These are phyloP conservation scores for Perca schrenkii DNA, from an alignment of 2,113 vertebrate genomes.

Conservation along the genomic window DNA sequence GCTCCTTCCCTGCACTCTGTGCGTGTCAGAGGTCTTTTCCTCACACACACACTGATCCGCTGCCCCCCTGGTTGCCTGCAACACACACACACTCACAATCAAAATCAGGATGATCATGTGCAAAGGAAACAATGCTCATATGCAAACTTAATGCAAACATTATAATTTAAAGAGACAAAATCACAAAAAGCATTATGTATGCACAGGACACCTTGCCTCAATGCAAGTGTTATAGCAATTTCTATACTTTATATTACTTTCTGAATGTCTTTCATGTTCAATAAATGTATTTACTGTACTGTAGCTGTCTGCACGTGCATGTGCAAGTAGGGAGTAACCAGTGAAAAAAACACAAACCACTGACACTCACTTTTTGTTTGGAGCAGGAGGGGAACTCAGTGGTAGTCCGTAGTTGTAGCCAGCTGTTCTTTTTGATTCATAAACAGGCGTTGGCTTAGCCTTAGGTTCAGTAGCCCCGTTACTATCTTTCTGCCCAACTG, in stretches of 20 bases:
- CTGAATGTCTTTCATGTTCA: background rate
- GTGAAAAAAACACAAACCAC: constrained; percentile 1
- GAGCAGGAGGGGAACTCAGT: constrained; percentile 74
- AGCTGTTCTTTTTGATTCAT: constrained; percentile 83
- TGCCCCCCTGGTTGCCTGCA: constrained; percentile 80
- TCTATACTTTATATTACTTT: background rate
- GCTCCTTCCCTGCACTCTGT: constrained; percentile 87
- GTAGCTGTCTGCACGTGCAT: background rate
- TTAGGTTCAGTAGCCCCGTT: constrained; percentile 1
- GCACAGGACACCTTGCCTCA: background rate
- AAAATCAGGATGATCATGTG: background rate
- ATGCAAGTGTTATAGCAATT: background rate
- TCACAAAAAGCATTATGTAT: background rate
- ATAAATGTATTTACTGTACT: background rate
- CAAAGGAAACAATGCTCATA: background rate
- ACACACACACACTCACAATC: background rate
- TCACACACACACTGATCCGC: constrained; percentile 92
- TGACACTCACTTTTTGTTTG: constrained; percentile 63
- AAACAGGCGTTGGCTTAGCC: constrained; percentile 65
- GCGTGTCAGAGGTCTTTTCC: constrained; percentile 89
- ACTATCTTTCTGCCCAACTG: constrained; percentile 17
- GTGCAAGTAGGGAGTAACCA: background rate
- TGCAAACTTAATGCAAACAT: constrained; percentile 14
- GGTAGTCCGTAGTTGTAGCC: constrained; percentile 92
- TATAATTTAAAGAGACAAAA: background rate